These are phyloP conservation scores for Podilymbus podiceps DNA, from an alignment of 2,113 vertebrate genomes.

Conservation along the genomic window DNA sequence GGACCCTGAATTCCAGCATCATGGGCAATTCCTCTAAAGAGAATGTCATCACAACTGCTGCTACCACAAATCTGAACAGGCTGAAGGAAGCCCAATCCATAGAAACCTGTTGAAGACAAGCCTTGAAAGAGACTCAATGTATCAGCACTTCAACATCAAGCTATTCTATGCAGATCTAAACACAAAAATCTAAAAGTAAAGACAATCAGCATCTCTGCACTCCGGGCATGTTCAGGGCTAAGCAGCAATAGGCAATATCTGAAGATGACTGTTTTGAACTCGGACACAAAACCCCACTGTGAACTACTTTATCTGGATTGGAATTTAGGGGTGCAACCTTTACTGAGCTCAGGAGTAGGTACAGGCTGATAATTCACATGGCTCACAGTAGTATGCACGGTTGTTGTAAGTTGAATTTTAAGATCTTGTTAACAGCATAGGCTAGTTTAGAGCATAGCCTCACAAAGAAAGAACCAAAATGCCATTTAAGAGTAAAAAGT, in stretches of 20 bases:
- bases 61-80: not conserved
- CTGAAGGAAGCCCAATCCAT: not conserved
- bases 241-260: not conserved
- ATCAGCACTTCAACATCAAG: not conserved
- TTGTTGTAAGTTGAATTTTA: not conserved
- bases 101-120: not conserved
- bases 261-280: not conserved
- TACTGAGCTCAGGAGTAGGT: not conserved
- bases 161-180: not conserved
- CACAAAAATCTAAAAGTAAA: not conserved
- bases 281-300: not conserved
- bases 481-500: not conserved
- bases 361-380: not conserved
- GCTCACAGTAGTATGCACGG: not conserved
- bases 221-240: not conserved
- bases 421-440: not conserved
- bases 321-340: not conserved
- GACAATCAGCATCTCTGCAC: not conserved
- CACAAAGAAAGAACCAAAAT: not conserved
- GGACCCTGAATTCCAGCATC: not conserved
- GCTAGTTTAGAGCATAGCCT: not conserved
- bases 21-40: not conserved
- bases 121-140: not conserved
- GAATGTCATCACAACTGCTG: not conserved
- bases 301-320: not conserved